These are phyloP conservation scores for Calvadosia cruxmelitensis DNA, from an alignment of 30 jellyfish, hydroid and myxozoan species.

Conservation along the genomic window DNA sequence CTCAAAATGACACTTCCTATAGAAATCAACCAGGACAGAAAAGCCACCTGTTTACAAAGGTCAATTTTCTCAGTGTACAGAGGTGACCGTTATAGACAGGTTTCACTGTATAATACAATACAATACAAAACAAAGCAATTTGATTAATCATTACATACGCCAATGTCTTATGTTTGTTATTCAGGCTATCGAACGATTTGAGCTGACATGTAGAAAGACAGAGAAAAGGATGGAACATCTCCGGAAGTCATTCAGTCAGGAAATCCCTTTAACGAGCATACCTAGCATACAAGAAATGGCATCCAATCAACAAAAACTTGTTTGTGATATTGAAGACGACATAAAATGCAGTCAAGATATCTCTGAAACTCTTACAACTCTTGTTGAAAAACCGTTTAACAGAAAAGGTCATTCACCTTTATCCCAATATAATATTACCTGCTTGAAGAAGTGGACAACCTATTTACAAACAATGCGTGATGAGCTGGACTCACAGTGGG, in stretches of 20 bases:
- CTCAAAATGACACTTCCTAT: too few species aligned
- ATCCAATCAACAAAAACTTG: constrained; percentile 40
- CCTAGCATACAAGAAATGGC: constrained; percentile 29
- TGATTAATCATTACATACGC: too few species aligned
- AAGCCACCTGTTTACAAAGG: too few species aligned
- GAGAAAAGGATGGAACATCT: constrained; percentile 35
- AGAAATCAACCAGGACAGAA: too few species aligned
- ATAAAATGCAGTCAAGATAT: constrained; percentile 51
- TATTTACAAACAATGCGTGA: constrained; percentile 18
- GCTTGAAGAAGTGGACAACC: constrained; percentile 49
- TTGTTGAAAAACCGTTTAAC: constrained; percentile 59
- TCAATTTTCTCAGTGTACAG: too few species aligned
- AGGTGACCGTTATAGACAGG: too few species aligned
- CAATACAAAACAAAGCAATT: too few species aligned
- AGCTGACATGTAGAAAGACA: constrained; percentile 53
- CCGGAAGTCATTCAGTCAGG: constrained; percentile 11
- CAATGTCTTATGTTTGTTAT: neutral
- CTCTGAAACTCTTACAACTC: constrained; percentile 44
- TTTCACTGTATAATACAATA: too few species aligned
- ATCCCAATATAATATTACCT: constrained; percentile 44
- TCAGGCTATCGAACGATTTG: constrained; percentile 86
- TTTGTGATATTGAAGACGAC: constrained; percentile 59
- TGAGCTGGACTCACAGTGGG: constrained; percentile 50
- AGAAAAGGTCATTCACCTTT: constrained; percentile 29
- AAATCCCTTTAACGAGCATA: constrained; percentile 41